Evolutionary conservation across 2,888 invertebrate genomes (phyloP), one percentile per base, ranked within the genome.

Genomic region (Nematopogon swammerdamellus): DNA sequence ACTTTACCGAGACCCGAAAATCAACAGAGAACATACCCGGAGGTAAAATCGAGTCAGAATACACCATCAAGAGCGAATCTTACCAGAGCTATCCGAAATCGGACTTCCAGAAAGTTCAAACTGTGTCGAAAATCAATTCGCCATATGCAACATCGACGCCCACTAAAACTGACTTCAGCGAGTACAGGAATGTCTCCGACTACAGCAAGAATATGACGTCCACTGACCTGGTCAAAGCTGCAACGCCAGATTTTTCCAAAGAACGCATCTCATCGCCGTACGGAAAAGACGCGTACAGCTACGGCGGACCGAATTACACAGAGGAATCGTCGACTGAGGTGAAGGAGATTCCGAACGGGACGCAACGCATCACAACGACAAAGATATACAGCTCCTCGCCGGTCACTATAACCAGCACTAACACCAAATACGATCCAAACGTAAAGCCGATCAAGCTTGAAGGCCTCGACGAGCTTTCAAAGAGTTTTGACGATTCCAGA

Each of bases 321-420:
- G 80, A 80, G 46, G 80, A 80, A 58, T 80, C 80, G 0, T 80
- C 70, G 0, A 80, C 80, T 0, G 83, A 83, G 50, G 80, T 76
- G 1, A 83, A 82, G 51, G 72, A 75, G 30, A 71, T 81, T 45
- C 83, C 83, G 0, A 82, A 82, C 30, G 82, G 82, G 1, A 80
- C 79, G 0, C 72, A 83, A 46, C 83, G 83, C 52, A 72, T 83
- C 0, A 80, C 82, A 0, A 83, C 80, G 0, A 83, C 83, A 0
- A 83, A 83, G 50, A 74, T 83, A 1, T 83, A 82, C 60, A 79
- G 82, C 50, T 82, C 83, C 0, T 81, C 81, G 0, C 83, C 83
- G 0, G 81, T 82, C 1, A 81, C 80, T 48, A 60, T 81, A 8
- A 80, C 72, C 0, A 77, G 70, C 3, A 80, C 80, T 0, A 81